These are phyloP conservation scores for Atopsyche davidsoni DNA, from an alignment of 1,140 invertebrate species.

Conservation along the genomic window DNA sequence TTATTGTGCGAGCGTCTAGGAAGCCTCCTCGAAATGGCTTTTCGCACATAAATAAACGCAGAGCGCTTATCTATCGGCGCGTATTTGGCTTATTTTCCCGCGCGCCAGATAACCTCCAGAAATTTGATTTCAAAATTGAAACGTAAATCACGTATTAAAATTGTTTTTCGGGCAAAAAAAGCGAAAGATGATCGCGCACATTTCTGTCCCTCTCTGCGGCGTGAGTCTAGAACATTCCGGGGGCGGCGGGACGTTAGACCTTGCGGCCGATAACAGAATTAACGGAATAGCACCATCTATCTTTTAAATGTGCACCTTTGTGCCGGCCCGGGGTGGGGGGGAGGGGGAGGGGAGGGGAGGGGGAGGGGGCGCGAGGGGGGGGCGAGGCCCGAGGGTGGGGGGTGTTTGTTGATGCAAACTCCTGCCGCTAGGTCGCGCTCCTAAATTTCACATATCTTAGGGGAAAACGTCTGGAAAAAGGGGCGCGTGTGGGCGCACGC, in stretches of 20 bases:
- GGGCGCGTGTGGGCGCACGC: neutral
- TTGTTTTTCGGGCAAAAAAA: conserved; percentile 22
- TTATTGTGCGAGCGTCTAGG: too few species aligned
- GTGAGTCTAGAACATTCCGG: conserved; percentile 1
- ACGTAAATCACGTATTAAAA: conserved; percentile 29
- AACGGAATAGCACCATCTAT: conserved; percentile 49
- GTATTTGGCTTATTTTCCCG: too few species aligned
- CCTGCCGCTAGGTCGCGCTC: conserved; percentile 20
- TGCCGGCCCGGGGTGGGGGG: conserved; percentile 35
- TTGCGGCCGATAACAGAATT: conserved; percentile 49
- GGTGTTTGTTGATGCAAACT: conserved; percentile 32
- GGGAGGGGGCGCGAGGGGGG: conserved; percentile 16
- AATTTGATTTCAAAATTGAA: conserved; percentile 23
- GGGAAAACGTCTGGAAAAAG: too few species aligned
- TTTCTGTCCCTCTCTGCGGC: conserved; percentile 7
- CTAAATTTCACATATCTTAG: conserved; percentile 29
- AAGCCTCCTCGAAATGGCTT: too few species aligned
- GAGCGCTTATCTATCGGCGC: too few species aligned
- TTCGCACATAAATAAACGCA: too few species aligned
- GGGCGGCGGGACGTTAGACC: conserved; percentile 23
- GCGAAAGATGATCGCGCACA: conserved; percentile 18
- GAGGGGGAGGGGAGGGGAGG: conserved; percentile 35
- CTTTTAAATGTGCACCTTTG: conserved; percentile 51
- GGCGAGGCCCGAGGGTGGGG: conserved; percentile 30
- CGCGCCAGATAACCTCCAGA: conserved; percentile 15